Conservation (phyloP, 2,888 invertebrate genomes). For the Cephus runcator region DNA sequence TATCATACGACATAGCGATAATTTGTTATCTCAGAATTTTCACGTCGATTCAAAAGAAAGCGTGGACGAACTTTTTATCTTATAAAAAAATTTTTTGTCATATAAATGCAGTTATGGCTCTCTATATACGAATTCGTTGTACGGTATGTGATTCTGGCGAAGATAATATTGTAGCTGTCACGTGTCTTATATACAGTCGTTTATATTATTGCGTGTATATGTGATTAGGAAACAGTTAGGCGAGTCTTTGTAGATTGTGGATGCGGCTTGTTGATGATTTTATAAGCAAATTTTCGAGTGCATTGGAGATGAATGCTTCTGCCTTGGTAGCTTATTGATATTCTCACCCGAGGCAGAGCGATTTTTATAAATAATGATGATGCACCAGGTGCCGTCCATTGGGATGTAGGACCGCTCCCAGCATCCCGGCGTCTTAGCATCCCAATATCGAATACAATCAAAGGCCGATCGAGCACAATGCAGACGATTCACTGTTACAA, state of each 20-base stretch:
- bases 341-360: constrained; percentile 20
- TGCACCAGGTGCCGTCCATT: constrained; percentile 21
- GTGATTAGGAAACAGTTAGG: neutral
- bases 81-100: neutral
- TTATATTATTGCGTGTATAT: neutral
- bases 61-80: neutral
- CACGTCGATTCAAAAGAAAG: neutral
- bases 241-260: neutral
- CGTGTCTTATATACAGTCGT: neutral
- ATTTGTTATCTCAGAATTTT: neutral
- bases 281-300: neutral
- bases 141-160: neutral
- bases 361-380: constrained; percentile 24
- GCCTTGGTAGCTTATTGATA: constrained; percentile 23
- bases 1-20: constrained; percentile 24
- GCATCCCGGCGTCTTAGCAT: constrained; percentile 10
- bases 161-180: neutral
- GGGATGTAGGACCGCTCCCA: constrained; percentile 16
- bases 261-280: neutral
- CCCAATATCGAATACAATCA: constrained; percentile 11
- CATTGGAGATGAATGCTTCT: constrained; percentile 5
- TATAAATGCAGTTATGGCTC: neutral
- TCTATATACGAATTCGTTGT: neutral
- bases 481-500: constrained; percentile 15
- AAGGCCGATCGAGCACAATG: constrained; percentile 19